Conservation (phyloP, 2,113 vertebrate species). For the Neolamprologus longior region DNA sequence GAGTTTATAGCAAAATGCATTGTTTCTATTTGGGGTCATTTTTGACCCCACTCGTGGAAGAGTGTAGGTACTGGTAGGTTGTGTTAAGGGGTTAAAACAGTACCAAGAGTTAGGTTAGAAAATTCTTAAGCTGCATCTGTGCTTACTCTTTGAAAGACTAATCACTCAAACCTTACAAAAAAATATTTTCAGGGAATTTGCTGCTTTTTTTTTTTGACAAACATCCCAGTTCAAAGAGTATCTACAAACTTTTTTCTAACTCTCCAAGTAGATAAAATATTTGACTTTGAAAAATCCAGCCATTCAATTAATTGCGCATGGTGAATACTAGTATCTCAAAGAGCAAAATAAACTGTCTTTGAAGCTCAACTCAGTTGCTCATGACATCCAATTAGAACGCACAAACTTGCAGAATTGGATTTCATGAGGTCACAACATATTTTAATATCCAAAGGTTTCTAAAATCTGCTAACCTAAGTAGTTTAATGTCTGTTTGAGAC, state of each 20-base stretch:
- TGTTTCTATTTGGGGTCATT: too few species aligned
- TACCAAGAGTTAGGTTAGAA: neutral
- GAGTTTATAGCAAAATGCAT: too few species aligned
- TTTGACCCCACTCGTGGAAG: too few species aligned
- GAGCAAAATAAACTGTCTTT: neutral
- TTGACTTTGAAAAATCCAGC: neutral
- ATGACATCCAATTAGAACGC: slow-evolving; percentile 3
- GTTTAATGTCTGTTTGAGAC: neutral
- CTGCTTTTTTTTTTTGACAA: neutral
- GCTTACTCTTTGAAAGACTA: neutral
- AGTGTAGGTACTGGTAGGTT: too few species aligned
- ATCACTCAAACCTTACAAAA: neutral
- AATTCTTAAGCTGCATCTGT: neutral
- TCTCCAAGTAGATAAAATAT: neutral
- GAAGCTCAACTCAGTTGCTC: neutral
- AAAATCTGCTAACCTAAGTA: neutral
- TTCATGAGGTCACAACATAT: neutral
- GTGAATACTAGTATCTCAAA: neutral
- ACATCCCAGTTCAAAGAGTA: neutral
- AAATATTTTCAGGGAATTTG: neutral
- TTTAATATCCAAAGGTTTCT: neutral
- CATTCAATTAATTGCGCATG: neutral
- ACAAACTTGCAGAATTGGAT: neutral
- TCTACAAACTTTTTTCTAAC: neutral
- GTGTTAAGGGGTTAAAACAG: neutral